These are phyloP conservation scores for Celastrina argiolus DNA, from an alignment of 2,888 invertebrate species.

Conservation along the genomic window DNA sequence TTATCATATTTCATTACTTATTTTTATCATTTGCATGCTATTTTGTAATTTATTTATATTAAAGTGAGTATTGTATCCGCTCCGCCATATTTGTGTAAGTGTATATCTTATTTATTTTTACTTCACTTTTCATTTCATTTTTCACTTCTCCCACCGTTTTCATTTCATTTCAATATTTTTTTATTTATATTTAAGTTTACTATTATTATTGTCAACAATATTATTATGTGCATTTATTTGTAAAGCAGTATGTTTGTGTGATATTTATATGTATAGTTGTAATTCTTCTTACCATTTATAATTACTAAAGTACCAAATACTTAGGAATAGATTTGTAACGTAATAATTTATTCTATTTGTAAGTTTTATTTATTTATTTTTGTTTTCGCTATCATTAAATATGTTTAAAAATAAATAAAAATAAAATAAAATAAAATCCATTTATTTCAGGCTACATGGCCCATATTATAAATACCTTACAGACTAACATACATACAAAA, in stretches of 20 bases:
- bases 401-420: too few species aligned
- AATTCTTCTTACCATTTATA: background rate
- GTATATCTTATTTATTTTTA: conserved; percentile 25
- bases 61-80: too few species aligned
- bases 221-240: conserved; percentile 23
- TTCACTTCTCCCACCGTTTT: conserved; percentile 23
- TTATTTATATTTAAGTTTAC: conserved; percentile 19
- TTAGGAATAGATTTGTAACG: background rate
- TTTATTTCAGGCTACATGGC: too few species aligned
- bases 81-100: background rate
- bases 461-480: too few species aligned
- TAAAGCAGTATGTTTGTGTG: conserved; percentile 23
- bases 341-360: conserved; percentile 7
- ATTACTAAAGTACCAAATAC: conserved; percentile 14
- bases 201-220: conserved; percentile 27
- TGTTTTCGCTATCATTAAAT: background rate
- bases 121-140: conserved; percentile 17
- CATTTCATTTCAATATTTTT: conserved; percentile 29
- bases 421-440: too few species aligned
- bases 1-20: too few species aligned
- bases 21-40: too few species aligned
- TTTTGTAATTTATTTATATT: conserved; percentile 18
- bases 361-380: conserved; percentile 1
- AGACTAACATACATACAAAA: too few species aligned
- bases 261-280: conserved; percentile 17